Evolutionary conservation across 2,888 invertebrate species (phyloP).

Genomic region (Troides oblongomaculatus): DNA sequence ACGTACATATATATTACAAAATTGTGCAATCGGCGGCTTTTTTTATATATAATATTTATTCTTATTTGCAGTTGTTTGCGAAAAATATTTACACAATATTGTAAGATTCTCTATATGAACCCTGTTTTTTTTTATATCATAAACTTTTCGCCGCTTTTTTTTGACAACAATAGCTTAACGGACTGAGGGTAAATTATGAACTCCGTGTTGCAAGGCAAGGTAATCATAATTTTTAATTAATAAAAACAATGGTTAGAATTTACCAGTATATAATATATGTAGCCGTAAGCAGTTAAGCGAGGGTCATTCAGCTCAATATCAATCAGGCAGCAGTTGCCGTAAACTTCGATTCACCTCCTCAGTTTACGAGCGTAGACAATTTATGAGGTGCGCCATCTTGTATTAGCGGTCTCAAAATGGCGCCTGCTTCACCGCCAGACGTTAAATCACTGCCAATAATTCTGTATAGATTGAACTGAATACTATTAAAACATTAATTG

Average conservation of each 20-base stretch:
- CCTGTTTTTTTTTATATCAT: too few species aligned
- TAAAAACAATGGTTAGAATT: constrained; percentile 19
- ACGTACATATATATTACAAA: too few species aligned
- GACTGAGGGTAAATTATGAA: too few species aligned
- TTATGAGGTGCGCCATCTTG: constrained; percentile 52
- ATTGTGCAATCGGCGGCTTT: too few species aligned
- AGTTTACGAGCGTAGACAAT: constrained; percentile 51
- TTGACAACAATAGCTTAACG: too few species aligned
- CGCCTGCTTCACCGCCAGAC: constrained; percentile 34
- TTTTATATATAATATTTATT: too few species aligned
- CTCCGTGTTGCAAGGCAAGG: neutral
- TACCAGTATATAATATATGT: too few species aligned
- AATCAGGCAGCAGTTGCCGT: constrained; percentile 45
- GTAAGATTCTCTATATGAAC: too few species aligned
- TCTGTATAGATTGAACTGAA: neutral
- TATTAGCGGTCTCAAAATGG: constrained; percentile 42
- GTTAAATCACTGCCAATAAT: constrained; percentile 35
- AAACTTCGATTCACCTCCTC: constrained; percentile 45
- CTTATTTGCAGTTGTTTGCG: too few species aligned
- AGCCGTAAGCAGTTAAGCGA: constrained; percentile 2
- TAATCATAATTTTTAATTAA: neutral
- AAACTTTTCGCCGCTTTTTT: too few species aligned
- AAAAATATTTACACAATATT: too few species aligned
- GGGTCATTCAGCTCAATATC: constrained; percentile 37
- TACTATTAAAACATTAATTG: too few species aligned